Base-by-base conservation (phyloP, 2,888 invertebrate genomes). In the Apamea sordens region DNA sequence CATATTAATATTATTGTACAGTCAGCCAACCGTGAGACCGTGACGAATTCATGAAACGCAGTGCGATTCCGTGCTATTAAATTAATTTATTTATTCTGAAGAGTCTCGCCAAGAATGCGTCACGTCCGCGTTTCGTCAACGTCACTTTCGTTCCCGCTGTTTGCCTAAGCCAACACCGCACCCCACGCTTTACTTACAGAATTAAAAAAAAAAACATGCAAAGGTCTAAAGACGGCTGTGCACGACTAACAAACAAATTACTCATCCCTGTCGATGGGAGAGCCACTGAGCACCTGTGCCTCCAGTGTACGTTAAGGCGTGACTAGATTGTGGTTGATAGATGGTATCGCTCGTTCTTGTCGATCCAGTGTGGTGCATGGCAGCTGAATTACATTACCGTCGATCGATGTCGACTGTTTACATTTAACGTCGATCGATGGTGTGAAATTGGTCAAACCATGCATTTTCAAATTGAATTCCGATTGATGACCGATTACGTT, bases 171-270 rank as follows among this genome's bases (percentile, higher is more conserved):
- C 88, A 86, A 91, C 90, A 91, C 89, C 84, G 89, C 90, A 91
- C 91, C 91, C 83, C 87, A 88, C 87, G 91, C 92, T 91, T 90
- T 88, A 89, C 88, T 90, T 87, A 90, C 86, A 84, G 76, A 84
- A 75, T 80, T 73, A 3, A 61, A 64, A 86, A 73, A 80, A 82
- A 72, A 82, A 82, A 89, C 83, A 90, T 91, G 92, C 89, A 95
- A 95, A 95, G 93, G 96, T 96, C 96, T 94, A 88, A 90, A 89
- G 94, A 95, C 96, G 96, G 94, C 96, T 94, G 90, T 94, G 95
- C 96, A 95, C 95, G 93, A 89, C 78, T 82, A 84, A 84, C 82
- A 83, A 83, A 89, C 82, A 83, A 87, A 88, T 68, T 82, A 89
- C 86, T 89, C 77, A 70, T 82, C 89, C 89, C 88, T 84, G 87